Evolutionary conservation across 2,888 invertebrate genomes (phyloP), one percentile per base, ranked within the genome.

Genomic region (Dasysyrphus albostriatus): DNA sequence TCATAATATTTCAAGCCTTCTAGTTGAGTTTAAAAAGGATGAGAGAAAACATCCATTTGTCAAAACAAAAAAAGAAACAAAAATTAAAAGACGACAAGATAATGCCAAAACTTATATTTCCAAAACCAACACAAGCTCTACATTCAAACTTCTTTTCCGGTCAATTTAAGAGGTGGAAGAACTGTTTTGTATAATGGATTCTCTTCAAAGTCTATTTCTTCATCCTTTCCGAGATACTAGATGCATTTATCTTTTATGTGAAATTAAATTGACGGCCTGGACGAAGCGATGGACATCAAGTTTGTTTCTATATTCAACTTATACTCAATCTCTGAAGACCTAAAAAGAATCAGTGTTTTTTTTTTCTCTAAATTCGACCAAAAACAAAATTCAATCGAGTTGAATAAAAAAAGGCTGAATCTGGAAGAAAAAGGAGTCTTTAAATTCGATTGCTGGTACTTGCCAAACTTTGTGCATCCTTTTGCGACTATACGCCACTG

Each of bases 181-280:
- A 69, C 51, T 69, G 19, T 69, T 69, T 24, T 24, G 39, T 5
- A 29, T 69, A 69, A 69, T 54, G 54, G 69, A 44, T 54, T n/a
- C 7, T 29, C 51, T 42, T 69, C 29, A 39, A 51, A 39, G 24
- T 47, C 56, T 24, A 54, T 72, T 24, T 37, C 12, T 39, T 19
- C 39, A 29, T n/a, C 32, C 29, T 63, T n/a, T 42, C n/a, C 42
- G 9, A 24, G 3, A 49, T 65, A n/a, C n/a, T n/a, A 49, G 34
- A 65, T 34, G 47, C 65, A 65, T 65, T 65, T 65, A 65, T 65
- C 29, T 69, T 70, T 67, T 58, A 70, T 59, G 72, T 84, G 70
- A 74, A 85, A 85, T 77, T 77, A 70, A 65, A 82, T 78, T 77
- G 84, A 85, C 76, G 59, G 70, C 61, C 74, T 69, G 56, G 61